These are phyloP conservation scores for Smittia sp. DNA, from an alignment of 2,888 invertebrate genomes.

Conservation along the genomic window DNA sequence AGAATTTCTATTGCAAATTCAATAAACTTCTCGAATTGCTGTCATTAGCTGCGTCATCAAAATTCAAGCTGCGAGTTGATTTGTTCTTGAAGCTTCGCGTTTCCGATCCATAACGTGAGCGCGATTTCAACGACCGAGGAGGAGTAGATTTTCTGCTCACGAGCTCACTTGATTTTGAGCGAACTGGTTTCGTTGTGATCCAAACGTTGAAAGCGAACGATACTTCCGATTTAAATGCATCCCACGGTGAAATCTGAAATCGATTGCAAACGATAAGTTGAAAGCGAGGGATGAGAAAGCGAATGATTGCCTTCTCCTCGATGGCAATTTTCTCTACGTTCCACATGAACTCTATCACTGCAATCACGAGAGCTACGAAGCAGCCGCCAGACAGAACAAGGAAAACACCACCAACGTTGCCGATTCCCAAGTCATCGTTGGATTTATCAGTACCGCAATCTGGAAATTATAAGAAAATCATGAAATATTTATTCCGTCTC, in stretches of 20 bases:
- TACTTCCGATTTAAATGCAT: constrained; percentile 68
- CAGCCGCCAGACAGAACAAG: constrained; percentile 77
- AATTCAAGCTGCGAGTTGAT: constrained; percentile 36
- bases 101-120: constrained; percentile 35
- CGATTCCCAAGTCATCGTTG: constrained; percentile 49
- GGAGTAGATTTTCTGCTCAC: constrained; percentile 27
- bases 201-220: constrained; percentile 70
- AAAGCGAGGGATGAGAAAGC: constrained; percentile 29
- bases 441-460: constrained; percentile 39
- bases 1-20: constrained; percentile 34
- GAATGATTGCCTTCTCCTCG: constrained; percentile 64
- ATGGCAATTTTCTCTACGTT: constrained; percentile 75
- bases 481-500: too few species aligned
- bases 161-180: constrained; percentile 28
- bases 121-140: constrained; percentile 38
- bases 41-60: constrained; percentile 17
- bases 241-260: constrained; percentile 65
- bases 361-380: constrained; percentile 67
- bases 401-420: constrained; percentile 88
- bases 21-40: constrained; percentile 37
- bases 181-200: constrained; percentile 70
- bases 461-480: constrained; percentile 15
- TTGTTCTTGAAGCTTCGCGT: constrained; percentile 28
- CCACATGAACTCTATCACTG: constrained; percentile 80
- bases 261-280: constrained; percentile 42